phyloP scores from a whole-genome alignment of 2,797 vertebrate species.

The Percopsis omiscomaycus region DNA sequence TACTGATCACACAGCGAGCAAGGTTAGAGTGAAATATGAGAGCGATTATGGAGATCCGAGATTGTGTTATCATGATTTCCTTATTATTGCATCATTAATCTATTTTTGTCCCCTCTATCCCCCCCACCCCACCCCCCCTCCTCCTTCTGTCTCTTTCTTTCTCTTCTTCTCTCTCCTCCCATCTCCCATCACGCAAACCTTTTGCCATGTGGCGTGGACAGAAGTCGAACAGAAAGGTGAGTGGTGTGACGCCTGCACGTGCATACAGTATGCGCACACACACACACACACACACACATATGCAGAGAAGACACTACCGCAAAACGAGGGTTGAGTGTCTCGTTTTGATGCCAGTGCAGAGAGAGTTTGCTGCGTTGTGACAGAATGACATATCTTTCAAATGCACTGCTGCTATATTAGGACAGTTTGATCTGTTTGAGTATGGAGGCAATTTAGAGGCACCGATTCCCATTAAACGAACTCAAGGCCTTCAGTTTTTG shows the following conservation, averaged over 20 bases:
- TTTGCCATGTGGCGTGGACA: conserved; percentile 77
- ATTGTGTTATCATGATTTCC: conserved; percentile 76
- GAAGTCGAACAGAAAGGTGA: conserved; percentile 99
- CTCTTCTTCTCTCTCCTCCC: conserved; percentile 39
- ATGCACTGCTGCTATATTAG: conserved; percentile 60
- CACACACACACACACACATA: conserved; percentile 28
- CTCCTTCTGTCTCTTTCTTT: conserved; percentile 48
- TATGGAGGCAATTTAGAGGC: conserved; percentile 64
- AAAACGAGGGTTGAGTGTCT: conserved; percentile 28
- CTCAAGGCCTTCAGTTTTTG: conserved; percentile 45
- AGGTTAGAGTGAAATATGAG: conserved; percentile 79
- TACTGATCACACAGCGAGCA: conserved; percentile 71
- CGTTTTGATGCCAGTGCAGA: conserved; percentile 41
- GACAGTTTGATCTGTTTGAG: conserved; percentile 52
- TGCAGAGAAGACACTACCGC: conserved; percentile 7
- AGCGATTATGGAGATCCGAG: conserved; percentile 71
- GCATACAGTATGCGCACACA: conserved; percentile 24
- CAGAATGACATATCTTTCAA: conserved; percentile 57
- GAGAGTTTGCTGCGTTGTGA: conserved; percentile 50
- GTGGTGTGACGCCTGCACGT: conserved; percentile 69
- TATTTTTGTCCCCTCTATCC: conserved; percentile 70
- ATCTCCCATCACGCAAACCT: conserved; percentile 27
- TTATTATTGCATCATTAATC: conserved; percentile 83
- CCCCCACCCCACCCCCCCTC: conserved; percentile 44
- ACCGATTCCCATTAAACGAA: conserved; percentile 65